Conservation (phyloP, 2,113 vertebrate species). For the Rostratula benghalensis region DNA sequence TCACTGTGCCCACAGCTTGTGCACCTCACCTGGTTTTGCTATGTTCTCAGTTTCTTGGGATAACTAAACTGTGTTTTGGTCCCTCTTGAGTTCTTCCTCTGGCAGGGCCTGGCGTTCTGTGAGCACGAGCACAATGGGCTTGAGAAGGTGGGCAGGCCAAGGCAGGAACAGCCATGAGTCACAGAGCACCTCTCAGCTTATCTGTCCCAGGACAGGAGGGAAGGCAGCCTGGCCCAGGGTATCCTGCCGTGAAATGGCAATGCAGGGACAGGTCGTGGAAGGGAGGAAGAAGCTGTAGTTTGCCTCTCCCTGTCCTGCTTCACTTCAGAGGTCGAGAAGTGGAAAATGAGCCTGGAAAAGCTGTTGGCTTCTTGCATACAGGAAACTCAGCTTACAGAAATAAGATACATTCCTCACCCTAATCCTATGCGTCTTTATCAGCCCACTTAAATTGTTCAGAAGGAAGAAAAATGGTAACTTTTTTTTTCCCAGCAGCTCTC, state of each 20-base stretch:
- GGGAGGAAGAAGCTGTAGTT: background rate
- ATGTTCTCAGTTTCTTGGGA: background rate
- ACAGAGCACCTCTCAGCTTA: background rate
- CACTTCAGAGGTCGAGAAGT: too few species aligned
- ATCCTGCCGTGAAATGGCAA: background rate
- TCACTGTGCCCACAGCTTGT: background rate
- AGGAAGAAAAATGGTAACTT: background rate
- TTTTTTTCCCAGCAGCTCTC: background rate
- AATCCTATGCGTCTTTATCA: background rate
- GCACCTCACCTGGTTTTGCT: background rate
- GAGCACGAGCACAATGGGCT: background rate
- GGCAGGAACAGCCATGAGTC: background rate
- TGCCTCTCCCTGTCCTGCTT: too few species aligned
- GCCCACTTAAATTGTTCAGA: background rate
- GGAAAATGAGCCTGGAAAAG: background rate
- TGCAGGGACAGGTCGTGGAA: background rate
- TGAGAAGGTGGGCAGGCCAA: background rate
- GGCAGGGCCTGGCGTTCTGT: background rate
- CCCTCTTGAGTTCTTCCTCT: background rate
- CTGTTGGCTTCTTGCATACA: background rate
- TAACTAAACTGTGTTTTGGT: background rate
- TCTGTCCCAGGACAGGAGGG: background rate
- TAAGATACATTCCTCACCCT: background rate
- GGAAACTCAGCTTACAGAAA: background rate
- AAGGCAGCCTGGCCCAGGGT: background rate